Conservation (phyloP, 1,140 invertebrate species). For the Nilaparvata lugens region DNA sequence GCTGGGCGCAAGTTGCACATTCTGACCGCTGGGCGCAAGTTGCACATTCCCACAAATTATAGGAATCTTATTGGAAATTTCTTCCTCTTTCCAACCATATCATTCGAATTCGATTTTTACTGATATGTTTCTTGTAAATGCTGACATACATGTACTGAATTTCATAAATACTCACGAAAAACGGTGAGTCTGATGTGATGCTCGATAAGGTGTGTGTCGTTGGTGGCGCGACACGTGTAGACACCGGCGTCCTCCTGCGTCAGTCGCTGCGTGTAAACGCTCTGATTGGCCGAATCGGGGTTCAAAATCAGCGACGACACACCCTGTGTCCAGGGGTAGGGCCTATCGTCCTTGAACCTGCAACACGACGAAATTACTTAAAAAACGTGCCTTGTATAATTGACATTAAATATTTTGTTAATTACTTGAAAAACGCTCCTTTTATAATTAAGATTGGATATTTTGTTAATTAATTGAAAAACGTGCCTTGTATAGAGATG, state of each 20-base stretch:
- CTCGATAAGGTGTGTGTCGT: slow-evolving; percentile 52
- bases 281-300: slow-evolving; percentile 67
- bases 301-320: slow-evolving; percentile 60
- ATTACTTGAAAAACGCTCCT: too few relatives aligned
- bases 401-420: too few relatives aligned
- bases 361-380: slow-evolving; percentile 26
- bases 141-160: background rate
- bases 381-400: too few relatives aligned
- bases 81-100: slow-evolving; percentile 44
- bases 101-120: background rate
- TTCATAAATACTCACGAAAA: slow-evolving; percentile 43
- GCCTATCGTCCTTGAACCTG: slow-evolving; percentile 63
- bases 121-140: background rate
- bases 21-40: too few relatives aligned
- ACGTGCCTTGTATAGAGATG: too few relatives aligned
- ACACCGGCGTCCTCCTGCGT: slow-evolving; percentile 52
- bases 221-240: slow-evolving; percentile 60
- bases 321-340: slow-evolving; percentile 62
- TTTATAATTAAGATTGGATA: too few relatives aligned
- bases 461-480: too few relatives aligned
- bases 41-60: too few relatives aligned
- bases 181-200: slow-evolving; percentile 55
- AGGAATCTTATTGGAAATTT: slow-evolving; percentile 38
- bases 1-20: too few relatives aligned
- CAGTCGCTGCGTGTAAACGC: slow-evolving; percentile 57